Evolutionary conservation across 2,888 invertebrate species (phyloP).

Genomic region (Sphaerophoria taeniata): DNA sequence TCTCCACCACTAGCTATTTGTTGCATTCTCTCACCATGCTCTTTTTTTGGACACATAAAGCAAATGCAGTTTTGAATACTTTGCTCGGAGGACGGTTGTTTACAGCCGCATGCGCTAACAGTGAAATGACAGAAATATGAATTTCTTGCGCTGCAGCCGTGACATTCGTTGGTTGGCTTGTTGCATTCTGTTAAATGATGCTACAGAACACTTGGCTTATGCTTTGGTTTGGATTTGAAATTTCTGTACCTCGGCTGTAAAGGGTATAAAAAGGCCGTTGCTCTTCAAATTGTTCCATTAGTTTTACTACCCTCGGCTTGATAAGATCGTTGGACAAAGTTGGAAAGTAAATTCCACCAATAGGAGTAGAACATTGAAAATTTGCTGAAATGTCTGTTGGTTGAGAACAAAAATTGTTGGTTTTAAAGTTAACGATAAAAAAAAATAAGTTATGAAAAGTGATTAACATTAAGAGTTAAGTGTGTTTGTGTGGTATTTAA

Average conservation of each 20-base stretch:
- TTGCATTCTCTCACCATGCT: conserved; percentile 38
- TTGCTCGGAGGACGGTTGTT: conserved; percentile 5
- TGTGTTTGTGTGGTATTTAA: background rate
- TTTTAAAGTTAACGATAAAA: conserved; percentile 2
- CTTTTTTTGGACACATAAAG: background rate
- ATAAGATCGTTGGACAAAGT: conserved; percentile 47
- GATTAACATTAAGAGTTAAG: conserved; percentile 41
- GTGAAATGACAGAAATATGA: conserved; percentile 40
- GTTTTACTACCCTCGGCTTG: conserved; percentile 62
- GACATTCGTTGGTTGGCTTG: background rate
- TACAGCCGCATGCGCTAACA: conserved; percentile 58
- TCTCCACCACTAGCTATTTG: conserved; percentile 8
- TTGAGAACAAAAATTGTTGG: background rate
- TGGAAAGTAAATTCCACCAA: background rate
- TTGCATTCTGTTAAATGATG: conserved; percentile 45
- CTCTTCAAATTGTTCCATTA: conserved; percentile 59
- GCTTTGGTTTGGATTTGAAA: background rate
- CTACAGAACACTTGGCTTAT: conserved; percentile 35
- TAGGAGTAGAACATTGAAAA: conserved; percentile 5
- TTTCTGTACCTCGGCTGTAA: conserved; percentile 6
- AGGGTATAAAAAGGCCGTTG: conserved; percentile 61
- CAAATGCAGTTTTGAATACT: background rate
- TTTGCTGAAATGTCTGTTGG: conserved; percentile 22
- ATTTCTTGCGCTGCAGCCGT: conserved; percentile 46
- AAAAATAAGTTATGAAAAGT: conserved; percentile 57